Percentiles rank a stretch among this genome's conserved stretches.
These are phyloP conservation scores for Limanda limanda DNA, from an alignment of 2,113 vertebrate genomes.

Conservation along the genomic window DNA sequence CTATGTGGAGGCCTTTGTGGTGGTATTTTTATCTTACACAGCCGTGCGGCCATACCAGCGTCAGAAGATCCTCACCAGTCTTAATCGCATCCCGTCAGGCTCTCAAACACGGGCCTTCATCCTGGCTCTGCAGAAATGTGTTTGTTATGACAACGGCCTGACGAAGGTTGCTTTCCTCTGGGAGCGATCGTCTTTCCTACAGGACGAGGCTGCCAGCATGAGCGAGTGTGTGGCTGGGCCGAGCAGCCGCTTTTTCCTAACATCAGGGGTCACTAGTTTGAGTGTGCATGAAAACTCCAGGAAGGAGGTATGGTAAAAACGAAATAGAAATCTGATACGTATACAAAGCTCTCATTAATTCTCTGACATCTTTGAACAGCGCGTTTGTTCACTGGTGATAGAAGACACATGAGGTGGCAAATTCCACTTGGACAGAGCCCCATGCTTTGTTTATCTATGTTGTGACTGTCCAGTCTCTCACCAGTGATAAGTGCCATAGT, in stretches of 20 bases:
- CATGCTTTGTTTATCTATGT: slow-evolving; percentile 58
- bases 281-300: too few species aligned
- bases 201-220: background rate
- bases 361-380: slow-evolving; percentile 1
- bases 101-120: slow-evolving; percentile 18
- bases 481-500: background rate
- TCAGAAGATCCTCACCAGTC: background rate
- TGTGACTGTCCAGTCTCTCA: slow-evolving; percentile 12
- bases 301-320: background rate
- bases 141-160: slow-evolving; percentile 68
- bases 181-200: slow-evolving; percentile 31
- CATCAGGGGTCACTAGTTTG: slow-evolving; percentile 11
- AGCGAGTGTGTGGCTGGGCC: background rate
- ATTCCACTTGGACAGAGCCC: slow-evolving; percentile 25
- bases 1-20: background rate
- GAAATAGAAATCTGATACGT: background rate
- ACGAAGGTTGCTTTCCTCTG: slow-evolving; percentile 34
- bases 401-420: slow-evolving; percentile 29
- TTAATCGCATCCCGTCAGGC: slow-evolving; percentile 6
- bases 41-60: background rate
- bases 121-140: slow-evolving; percentile 9
- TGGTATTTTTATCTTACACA: slow-evolving; percentile 23
- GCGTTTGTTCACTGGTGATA: background rate
- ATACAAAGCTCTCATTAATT: slow-evolving; percentile 9
- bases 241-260: background rate